Conservation (phyloP, 2,888 invertebrate genomes). For the Tholera decimalis region DNA sequence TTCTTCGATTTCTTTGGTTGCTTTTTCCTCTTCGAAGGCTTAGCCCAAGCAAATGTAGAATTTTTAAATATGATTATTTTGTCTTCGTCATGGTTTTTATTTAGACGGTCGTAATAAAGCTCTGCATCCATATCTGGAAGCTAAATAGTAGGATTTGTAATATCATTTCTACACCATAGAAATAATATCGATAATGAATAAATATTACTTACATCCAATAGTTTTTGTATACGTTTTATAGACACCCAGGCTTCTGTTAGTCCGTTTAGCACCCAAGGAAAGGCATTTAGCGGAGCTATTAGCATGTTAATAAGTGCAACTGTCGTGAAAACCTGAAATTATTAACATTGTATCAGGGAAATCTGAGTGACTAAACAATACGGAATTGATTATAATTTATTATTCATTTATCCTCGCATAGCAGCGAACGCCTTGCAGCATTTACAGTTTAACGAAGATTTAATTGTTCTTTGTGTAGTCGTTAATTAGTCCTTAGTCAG, state of each 20-base stretch:
- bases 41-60: slow-evolving; percentile 92
- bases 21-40: slow-evolving; percentile 78
- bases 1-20: slow-evolving; percentile 77
- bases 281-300: slow-evolving; percentile 98
- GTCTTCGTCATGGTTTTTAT: slow-evolving; percentile 88
- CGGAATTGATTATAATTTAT: no score
- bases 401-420: no score
- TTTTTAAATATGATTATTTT: slow-evolving; percentile 91
- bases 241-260: slow-evolving; percentile 99
- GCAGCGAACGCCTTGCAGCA: no score
- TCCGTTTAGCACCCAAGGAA: slow-evolving; percentile 99
- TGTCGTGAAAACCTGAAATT: slow-evolving; percentile 95
- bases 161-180: neutral
- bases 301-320: slow-evolving; percentile 99
- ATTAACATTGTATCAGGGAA: neutral
- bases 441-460: no score
- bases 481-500: no score
- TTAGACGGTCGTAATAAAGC: slow-evolving; percentile 92
- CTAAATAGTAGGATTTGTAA: slow-evolving; percentile 74
- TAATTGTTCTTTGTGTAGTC: no score
- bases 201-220: slow-evolving; percentile 93
- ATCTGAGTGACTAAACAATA: neutral
- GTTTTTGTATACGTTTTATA: slow-evolving; percentile 95
- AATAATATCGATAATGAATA: neutral
- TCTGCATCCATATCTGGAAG: slow-evolving; percentile 92